Evolutionary conservation across 2,797 vertebrate genomes (phyloP), one percentile per base, ranked within the genome.

Genomic region (Petrocephalus sullivani): DNA sequence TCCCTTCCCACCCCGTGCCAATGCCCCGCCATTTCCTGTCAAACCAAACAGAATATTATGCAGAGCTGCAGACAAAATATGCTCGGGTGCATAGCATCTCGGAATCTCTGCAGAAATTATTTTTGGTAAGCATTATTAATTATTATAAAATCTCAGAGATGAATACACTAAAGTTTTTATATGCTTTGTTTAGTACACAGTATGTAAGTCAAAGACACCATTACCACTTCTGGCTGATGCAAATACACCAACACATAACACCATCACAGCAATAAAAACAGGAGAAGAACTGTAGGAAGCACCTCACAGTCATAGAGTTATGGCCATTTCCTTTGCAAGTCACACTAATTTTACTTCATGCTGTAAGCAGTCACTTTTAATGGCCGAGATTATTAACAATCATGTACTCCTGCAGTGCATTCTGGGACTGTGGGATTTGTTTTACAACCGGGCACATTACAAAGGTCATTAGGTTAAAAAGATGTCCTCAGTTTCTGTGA

Each of bases 21-120:
- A 28, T 37, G 54, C 94, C 41, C 87, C 93, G 94, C 96, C 93
- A 95, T 96, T 97, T 96, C 94, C 94, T 95, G 93, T 93, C 95
- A 96, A 93, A 95, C 95, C 94, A 94, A 95, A 95, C 94, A 95
- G 94, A 94, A 96, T 96, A 95, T 95, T 95, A 95, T 96, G 94
- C 94, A 95, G 46, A 94, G 94, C 90, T 92, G 93, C 94, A 96
- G 95, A 94, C 93, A 95, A 96, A 95, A 92, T 95, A 94, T 95
- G 95, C 95, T 95, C 93, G 94, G 93, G 93, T 95, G 92, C 94
- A 93, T 16, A 95, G 71, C 28, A 96, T 46, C 41, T 46, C 41
- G 41, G 41, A 46, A 94, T 94, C 95, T 93, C 95, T 93, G 95
- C 93, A 60, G 64, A 14, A 61, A 87, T 37, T 54, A 21, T 83